Conservation (phyloP, 2,797 vertebrate species). For the Euphonia xanthogaster region DNA sequence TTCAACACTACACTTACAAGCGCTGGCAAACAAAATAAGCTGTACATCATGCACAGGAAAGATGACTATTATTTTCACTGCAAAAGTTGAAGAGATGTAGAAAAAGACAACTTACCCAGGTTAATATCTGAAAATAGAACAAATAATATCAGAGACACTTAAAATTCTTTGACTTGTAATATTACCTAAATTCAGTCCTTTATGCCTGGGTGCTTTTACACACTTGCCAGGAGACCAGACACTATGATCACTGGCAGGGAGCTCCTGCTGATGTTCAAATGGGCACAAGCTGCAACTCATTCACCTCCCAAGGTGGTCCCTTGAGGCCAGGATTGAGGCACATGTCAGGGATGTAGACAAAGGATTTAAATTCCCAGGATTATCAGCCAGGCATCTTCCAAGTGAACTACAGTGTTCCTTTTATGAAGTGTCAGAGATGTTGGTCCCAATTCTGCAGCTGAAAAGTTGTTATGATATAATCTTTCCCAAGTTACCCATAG, state of each 20-base stretch:
- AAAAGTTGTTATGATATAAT: slow-evolving; percentile 45
- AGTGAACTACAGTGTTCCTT: background rate
- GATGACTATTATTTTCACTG: background rate
- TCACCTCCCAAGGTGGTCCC: slow-evolving; percentile 56
- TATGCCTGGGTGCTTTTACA: background rate
- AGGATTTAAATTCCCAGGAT: slow-evolving; percentile 57
- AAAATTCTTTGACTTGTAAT: background rate
- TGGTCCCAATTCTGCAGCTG: slow-evolving; percentile 29
- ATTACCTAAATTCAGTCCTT: background rate
- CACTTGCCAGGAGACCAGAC: background rate
- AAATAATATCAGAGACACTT: background rate
- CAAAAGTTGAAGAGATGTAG: background rate
- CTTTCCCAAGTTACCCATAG: slow-evolving; percentile 8
- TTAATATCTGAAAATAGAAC: background rate
- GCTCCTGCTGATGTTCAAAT: background rate
- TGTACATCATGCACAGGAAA: background rate
- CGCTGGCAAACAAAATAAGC: background rate
- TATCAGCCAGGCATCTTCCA: slow-evolving; percentile 52
- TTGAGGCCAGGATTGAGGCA: slow-evolving; percentile 45
- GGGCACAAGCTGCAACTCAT: slow-evolving; percentile 38
- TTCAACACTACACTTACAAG: background rate
- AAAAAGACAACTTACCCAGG: background rate
- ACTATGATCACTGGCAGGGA: background rate
- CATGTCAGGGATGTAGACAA: slow-evolving; percentile 1
- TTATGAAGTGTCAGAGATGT: slow-evolving; percentile 42